Evolutionary conservation across 2,888 invertebrate species (phyloP), one percentile per base, ranked within the genome.

Genomic region (Hypsopygia costalis): DNA sequence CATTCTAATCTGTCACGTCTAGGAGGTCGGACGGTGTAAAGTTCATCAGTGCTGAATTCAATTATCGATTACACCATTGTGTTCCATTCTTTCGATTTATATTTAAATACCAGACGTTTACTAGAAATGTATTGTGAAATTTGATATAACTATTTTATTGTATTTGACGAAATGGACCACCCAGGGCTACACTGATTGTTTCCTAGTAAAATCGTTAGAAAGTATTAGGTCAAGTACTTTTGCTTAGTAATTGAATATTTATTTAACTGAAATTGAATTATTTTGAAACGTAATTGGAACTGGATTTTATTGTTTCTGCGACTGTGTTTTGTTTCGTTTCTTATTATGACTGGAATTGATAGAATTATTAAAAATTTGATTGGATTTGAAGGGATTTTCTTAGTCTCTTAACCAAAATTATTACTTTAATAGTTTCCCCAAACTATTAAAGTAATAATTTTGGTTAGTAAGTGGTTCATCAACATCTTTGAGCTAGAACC

Each of bases 1-100:
- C 86, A 74, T 86, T 88, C 82, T 83, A 87, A 83, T 88, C 88
- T 88, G 88, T 87, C 87, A 86, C 88, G 86, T 86, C 74, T 78
- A 75, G 67, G 81, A 80, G 87, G 86, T 85, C 83, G 85, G 73
- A 52, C 76, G 81, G 86, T 86, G 81, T 88, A 88, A 87, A 88
- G 88, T 87, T 88, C 88, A 88, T 87, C 88, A 88, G 81, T 82
- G 79, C 81, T 85, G 86, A 87, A 88, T 88, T 88, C 87, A 88
- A 88, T 88, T 88, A 87, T 79, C 87, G 86, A 86, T 87, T 87
- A 86, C 87, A 82, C 83, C 82, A 88, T 88, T 88, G 87, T 87
- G 70, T 81, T 86, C 76, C 70, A 79, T 73, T 82, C 86, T 81
- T 81, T 86, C 85, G 83, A 83, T 85, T 86, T 83, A 87, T 86